Percentiles rank a stretch among this genome's conserved stretches.
Evolutionary conservation across 2,113 vertebrate genomes (phyloP).

Genomic region (Butorides virescens): DNA sequence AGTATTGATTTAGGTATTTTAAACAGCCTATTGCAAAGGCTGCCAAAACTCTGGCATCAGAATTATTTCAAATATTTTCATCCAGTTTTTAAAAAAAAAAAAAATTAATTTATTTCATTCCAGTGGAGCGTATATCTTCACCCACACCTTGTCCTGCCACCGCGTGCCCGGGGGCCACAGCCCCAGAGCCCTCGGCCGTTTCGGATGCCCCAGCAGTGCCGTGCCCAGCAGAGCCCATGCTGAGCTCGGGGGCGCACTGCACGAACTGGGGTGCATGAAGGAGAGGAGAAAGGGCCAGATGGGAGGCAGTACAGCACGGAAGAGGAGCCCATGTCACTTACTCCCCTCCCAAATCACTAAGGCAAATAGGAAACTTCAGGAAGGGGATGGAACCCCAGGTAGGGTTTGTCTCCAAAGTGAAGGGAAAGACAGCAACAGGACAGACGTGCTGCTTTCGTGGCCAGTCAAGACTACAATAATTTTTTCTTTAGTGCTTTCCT

Average conservation of each 20-base stretch:
- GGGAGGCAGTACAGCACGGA: not conserved
- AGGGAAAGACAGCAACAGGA: fast-evolving
- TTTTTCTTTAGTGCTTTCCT: not conserved
- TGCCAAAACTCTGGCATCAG: not conserved
- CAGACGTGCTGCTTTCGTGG: not conserved
- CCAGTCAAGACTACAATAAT: no score
- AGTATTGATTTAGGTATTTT: not conserved
- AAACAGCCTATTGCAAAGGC: not conserved
- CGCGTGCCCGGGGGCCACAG: fast-evolving
- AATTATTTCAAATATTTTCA: not conserved
- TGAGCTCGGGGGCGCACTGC: not conserved
- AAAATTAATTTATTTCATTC: not conserved
- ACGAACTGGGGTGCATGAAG: not conserved
- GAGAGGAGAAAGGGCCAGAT: not conserved
- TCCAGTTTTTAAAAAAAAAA: not conserved
- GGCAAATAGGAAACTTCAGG: not conserved
- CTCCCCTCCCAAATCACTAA: not conserved
- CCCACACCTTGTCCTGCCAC: not conserved
- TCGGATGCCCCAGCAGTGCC: not conserved
- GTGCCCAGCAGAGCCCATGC: not conserved
- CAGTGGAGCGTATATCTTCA: not conserved
- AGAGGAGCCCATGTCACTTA: not conserved
- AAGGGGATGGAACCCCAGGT: not conserved
- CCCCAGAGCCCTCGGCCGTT: not conserved
- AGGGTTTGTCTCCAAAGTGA: not conserved